Evolutionary conservation across 2,113 vertebrate genomes (phyloP), one percentile per base, ranked within the genome.

Genomic region (Tupaia chinensis): DNA sequence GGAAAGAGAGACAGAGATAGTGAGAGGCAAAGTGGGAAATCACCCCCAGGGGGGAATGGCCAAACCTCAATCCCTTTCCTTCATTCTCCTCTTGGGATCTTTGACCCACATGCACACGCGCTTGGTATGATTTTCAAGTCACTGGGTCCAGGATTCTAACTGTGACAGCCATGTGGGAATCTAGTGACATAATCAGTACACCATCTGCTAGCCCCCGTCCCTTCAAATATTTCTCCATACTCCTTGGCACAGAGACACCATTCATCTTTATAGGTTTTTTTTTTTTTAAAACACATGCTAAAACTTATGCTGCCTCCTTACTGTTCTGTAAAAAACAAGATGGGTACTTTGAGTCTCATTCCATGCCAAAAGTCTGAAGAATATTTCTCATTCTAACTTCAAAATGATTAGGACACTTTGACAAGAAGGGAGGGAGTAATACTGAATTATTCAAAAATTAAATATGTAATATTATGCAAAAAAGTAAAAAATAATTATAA

Each of bases 381-480:
- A 66, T 96, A 19, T 92, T 96, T 80, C 88, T 77, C 60, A 27
- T 74, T 60, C 61, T 32, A n/a, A 83, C 85, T 91, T 73, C 23
- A 96, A 97, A 96, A 87, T 95, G 16, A 60, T 86, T 95, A 29
- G 72, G 70, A 94, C 2, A 87, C n/a, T 93, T 93, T 89, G 61
- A 92, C 86, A 96, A 86, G 29, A 54, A 92, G 8, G 22, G 19
- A 90, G 25, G 60, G 19, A 96, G 34, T 84, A 83, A 92, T 82
- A 68, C 10, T 97, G 87, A 94, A 89, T 97, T 96, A 93, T 93
- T 97, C 2, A 86, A 96, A 94, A 78, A 29, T 69, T 86, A 97
- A 94, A 94, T 77, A 32, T 3, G 4, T 69, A 66, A 23, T 78
- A 61, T 32, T 94, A 87, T 70, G 15, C 15, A 77, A 88, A 65